Percentiles rank a stretch among this genome's conserved stretches.
phyloP scores from a whole-genome alignment of 2,797 vertebrate species.

The Danio choprae region DNA sequence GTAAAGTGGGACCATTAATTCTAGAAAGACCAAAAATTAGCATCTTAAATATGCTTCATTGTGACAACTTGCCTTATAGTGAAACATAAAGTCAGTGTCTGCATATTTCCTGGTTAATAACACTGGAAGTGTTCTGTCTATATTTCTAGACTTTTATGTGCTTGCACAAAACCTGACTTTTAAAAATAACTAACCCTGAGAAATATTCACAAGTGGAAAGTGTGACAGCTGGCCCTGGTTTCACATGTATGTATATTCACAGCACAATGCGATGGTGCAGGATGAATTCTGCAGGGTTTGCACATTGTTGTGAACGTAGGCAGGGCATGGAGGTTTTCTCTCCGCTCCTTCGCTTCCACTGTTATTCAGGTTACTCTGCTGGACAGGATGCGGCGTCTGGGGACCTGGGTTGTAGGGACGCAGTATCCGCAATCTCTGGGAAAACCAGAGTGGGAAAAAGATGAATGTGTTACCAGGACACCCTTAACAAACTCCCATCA shows the following conservation, averaged over 20 bases:
- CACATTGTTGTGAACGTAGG: constrained; percentile 52
- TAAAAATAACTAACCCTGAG: neutral
- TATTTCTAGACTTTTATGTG: neutral
- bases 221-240: neutral
- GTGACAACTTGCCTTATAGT: too few species aligned
- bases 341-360: constrained; percentile 76
- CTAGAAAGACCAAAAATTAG: too few species aligned
- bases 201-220: neutral
- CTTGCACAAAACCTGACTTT: neutral
- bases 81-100: too few species aligned
- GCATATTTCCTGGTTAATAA: too few species aligned
- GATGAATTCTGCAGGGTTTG: constrained; percentile 55
- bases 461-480: constrained; percentile 75
- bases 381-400: constrained; percentile 83
- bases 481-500: constrained; percentile 76
- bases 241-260: constrained; percentile 23
- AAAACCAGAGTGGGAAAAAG: constrained; percentile 76
- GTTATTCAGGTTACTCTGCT: constrained; percentile 86
- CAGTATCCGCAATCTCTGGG: constrained; percentile 81
- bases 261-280: constrained; percentile 47
- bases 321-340: constrained; percentile 36
- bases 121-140: too few species aligned
- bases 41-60: too few species aligned
- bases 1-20: too few species aligned
- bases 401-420: constrained; percentile 77